Evolutionary conservation across 2,113 vertebrate genomes (phyloP).

Genomic region (Rhinopomastus cyanomelas): DNA sequence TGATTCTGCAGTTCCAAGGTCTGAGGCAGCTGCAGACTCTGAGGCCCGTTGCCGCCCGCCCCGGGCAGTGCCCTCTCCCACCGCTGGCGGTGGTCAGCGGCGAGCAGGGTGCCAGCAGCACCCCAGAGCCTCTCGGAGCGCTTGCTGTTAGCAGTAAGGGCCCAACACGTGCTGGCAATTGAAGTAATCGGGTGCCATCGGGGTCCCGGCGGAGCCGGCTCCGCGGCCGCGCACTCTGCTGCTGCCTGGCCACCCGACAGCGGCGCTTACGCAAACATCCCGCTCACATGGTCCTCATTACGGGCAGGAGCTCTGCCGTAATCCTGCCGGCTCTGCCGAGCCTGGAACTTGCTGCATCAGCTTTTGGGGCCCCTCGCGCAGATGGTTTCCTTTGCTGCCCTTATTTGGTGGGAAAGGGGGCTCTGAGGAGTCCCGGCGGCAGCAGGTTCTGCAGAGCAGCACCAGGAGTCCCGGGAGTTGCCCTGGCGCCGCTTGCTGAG

Average conservation of each 20-base stretch:
- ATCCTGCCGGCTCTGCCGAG: background rate
- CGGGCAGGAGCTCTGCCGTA: background rate
- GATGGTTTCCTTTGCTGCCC: background rate
- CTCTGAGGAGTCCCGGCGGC: background rate
- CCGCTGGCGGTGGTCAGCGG: background rate
- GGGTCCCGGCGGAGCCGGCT: background rate
- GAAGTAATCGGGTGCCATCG: conserved; percentile 39
- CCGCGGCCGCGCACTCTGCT: background rate
- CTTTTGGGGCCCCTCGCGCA: background rate
- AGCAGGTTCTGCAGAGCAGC: background rate
- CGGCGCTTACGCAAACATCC: conserved; percentile 20
- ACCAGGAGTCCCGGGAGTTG: background rate
- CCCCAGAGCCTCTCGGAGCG: too few species aligned
- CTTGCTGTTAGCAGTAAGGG: conserved; percentile 25
- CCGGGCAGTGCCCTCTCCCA: background rate
- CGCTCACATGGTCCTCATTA: conserved; percentile 37
- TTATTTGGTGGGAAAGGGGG: background rate
- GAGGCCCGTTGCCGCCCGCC: background rate
- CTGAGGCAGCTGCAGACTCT: too few species aligned
- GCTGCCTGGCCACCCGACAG: background rate
- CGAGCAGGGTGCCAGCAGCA: too few species aligned
- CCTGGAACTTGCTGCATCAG: conserved; percentile 37
- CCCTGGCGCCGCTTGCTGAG: background rate
- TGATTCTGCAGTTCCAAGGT: too few species aligned
- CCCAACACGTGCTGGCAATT: conserved; percentile 63